Percentiles rank a stretch among this genome's conserved stretches.
Evolutionary conservation across 92 coral and sea anemone genomes (phyloP).

Genomic region (Parazoanthus swiftii): DNA sequence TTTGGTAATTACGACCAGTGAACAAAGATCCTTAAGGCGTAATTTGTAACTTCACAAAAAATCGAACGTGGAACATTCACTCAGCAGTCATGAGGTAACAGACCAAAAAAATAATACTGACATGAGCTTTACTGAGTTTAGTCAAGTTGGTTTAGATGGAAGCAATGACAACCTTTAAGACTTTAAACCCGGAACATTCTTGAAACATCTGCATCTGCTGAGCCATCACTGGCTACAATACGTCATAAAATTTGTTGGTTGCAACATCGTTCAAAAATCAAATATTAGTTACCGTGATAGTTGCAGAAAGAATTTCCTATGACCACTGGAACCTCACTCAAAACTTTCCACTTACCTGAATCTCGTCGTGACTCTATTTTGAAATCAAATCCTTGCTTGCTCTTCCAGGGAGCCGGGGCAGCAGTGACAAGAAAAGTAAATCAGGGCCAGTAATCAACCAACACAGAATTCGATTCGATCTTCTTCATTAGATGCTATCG

Average conservation of each 20-base stretch:
- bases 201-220: slow-evolving; percentile 18
- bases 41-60: not conserved
- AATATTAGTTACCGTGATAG: not conserved
- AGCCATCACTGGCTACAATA: not conserved
- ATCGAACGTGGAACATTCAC: not conserved
- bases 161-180: not conserved
- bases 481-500: slow-evolving; percentile 8
- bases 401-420: not conserved
- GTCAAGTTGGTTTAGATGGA: not conserved
- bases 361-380: slow-evolving; percentile 23
- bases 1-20: too few relatives aligned
- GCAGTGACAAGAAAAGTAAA: not conserved
- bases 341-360: slow-evolving; percentile 22
- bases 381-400: slow-evolving; percentile 12
- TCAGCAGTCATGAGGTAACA: not conserved
- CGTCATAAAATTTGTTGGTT: not conserved
- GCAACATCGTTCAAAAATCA: not conserved
- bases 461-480: not conserved
- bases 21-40: too few relatives aligned
- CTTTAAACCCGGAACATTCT: slow-evolving; percentile 26
- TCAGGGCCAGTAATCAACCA: slow-evolving; percentile 5
- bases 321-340: not conserved
- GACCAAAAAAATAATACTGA: not conserved
- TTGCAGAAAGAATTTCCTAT: not conserved
- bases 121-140: too few relatives aligned